phyloP scores from a whole-genome alignment of 2,113 vertebrate genomes.

The human region DNA sequence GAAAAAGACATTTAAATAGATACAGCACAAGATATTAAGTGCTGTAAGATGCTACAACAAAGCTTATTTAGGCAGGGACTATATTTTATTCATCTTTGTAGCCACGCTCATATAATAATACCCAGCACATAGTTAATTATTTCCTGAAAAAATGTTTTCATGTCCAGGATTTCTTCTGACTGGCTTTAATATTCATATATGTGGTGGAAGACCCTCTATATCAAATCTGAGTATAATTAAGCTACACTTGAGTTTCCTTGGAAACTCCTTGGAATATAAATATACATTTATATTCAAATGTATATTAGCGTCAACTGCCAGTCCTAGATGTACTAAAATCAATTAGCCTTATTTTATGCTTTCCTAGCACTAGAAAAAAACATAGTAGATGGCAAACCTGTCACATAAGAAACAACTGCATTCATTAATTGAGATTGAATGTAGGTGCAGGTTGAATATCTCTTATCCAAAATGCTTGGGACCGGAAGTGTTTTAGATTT shows the following conservation, averaged over 20 bases:
- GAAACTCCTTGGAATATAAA: too few species aligned
- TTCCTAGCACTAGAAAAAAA: not conserved
- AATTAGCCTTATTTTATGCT: not conserved
- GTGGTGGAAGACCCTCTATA: not conserved
- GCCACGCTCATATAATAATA: not conserved
- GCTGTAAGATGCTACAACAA: not conserved
- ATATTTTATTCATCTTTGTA: not conserved
- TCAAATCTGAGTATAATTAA: not conserved
- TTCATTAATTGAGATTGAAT: not conserved
- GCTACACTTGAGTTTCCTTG: not conserved
- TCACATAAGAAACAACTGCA: not conserved
- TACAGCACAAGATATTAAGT: not conserved
- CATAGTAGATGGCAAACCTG: not conserved
- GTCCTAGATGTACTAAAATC: not conserved
- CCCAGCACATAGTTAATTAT: not conserved
- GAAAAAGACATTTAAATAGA: not conserved
- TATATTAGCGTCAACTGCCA: not conserved
- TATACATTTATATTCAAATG: not conserved
- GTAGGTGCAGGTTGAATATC: not conserved
- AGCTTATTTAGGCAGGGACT: not conserved
- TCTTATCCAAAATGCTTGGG: not conserved
- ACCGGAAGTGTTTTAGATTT: not conserved
- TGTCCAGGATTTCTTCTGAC: not conserved
- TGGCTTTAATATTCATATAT: not conserved
- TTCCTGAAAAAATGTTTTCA: conserved; percentile 24